Evolutionary conservation across 2,888 invertebrate species (phyloP).

Genomic region (Trilocha varians): DNA sequence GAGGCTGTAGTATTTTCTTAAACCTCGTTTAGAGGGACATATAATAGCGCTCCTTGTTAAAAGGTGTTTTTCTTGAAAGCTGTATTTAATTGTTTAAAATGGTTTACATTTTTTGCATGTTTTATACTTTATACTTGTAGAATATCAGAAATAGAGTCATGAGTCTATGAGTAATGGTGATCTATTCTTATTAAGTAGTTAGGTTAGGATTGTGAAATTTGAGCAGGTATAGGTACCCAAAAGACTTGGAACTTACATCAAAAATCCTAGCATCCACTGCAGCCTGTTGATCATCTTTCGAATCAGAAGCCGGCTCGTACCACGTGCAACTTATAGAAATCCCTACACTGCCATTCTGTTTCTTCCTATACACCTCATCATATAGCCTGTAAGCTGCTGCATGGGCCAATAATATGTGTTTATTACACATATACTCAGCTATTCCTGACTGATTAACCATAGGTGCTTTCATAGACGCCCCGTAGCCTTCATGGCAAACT

Average conservation of each 20-base stretch:
- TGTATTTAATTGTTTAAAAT: too few relatives aligned
- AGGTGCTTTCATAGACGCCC: slow-evolving; percentile 38
- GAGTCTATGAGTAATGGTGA: too few relatives aligned
- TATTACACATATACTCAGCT: slow-evolving; percentile 69
- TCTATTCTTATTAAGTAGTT: too few relatives aligned
- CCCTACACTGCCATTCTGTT: slow-evolving; percentile 36
- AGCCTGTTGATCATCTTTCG: slow-evolving; percentile 59
- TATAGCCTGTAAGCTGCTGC: slow-evolving; percentile 57
- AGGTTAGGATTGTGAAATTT: too few relatives aligned
- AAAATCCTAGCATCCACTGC: slow-evolving; percentile 68
- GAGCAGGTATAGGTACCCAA: background rate
- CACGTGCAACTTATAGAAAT: slow-evolving; percentile 52
- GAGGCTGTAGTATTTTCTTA: too few relatives aligned
- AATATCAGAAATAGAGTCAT: too few relatives aligned
- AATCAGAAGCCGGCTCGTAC: slow-evolving; percentile 63
- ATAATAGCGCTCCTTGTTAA: too few relatives aligned
- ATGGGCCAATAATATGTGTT: slow-evolving; percentile 73
- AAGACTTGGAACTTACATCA: slow-evolving; percentile 44
- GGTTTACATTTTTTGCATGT: too few relatives aligned
- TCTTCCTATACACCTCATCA: slow-evolving; percentile 28
- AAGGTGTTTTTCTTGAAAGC: too few relatives aligned
- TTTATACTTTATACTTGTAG: too few relatives aligned
- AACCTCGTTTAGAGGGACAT: too few relatives aligned
- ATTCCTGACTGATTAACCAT: slow-evolving; percentile 45
- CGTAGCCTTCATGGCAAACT: slow-evolving; percentile 47